These are phyloP conservation scores for Brachirus orientalis DNA, from an alignment of 2,113 vertebrate genomes.

Conservation along the genomic window DNA sequence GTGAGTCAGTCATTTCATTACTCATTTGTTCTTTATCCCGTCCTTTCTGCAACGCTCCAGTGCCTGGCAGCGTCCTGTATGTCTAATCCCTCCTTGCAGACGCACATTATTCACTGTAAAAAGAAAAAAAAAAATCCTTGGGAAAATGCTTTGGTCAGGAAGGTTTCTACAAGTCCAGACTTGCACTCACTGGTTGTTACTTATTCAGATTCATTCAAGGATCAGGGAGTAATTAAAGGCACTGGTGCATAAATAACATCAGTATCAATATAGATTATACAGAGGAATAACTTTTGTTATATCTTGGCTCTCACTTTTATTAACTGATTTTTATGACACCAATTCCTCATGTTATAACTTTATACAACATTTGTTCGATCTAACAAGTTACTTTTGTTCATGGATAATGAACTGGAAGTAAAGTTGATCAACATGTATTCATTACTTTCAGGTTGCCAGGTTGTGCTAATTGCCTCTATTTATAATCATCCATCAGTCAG, in stretches of 20 bases:
- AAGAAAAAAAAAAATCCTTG: constrained; percentile 23
- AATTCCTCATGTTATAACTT: neutral
- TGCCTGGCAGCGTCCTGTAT: constrained; percentile 57
- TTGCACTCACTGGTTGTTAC: constrained; percentile 3
- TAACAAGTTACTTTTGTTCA: neutral
- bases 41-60: constrained; percentile 58
- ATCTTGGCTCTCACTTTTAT: neutral
- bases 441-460: neutral
- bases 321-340: neutral
- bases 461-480: neutral
- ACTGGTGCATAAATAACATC: neutral
- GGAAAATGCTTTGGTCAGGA: constrained; percentile 28
- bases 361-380: neutral
- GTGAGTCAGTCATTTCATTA: constrained; percentile 67
- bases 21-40: constrained; percentile 69
- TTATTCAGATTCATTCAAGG: neutral
- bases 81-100: constrained; percentile 54
- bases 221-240: neutral
- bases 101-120: constrained; percentile 36
- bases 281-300: neutral
- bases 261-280: neutral
- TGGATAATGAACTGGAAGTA: neutral
- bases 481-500: too few species aligned
- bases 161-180: constrained; percentile 34
- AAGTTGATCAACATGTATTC: neutral